These are phyloP conservation scores for Eulemur rufifrons DNA, from an alignment of 2,113 vertebrate species.

Conservation along the genomic window DNA sequence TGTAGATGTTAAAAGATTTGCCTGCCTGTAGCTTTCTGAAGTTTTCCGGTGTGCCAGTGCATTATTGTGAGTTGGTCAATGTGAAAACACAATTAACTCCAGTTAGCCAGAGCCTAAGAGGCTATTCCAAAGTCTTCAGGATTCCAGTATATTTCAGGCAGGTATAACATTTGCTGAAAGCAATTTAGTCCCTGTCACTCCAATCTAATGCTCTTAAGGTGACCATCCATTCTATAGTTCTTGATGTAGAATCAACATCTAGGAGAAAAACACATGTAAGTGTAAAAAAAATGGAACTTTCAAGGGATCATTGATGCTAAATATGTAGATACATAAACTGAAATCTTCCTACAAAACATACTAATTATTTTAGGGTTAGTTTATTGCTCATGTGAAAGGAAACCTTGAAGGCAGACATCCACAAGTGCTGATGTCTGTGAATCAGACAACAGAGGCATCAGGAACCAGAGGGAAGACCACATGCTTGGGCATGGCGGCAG, in stretches of 20 bases:
- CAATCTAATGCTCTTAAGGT: not conserved
- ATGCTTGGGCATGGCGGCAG: not conserved
- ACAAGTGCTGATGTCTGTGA: constrained; percentile 58
- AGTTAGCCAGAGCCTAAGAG: not conserved
- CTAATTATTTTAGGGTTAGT: constrained; percentile 66
- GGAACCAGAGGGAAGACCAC: not conserved
- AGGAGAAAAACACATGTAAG: not conserved
- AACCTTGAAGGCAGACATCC: constrained; percentile 67
- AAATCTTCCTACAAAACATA: constrained; percentile 7
- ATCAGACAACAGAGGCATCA: constrained; percentile 69
- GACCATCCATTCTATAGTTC: not conserved
- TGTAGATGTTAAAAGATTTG: constrained; percentile 14
- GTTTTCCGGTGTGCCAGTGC: not conserved
- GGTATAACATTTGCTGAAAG: constrained; percentile 26
- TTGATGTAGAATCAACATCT: not conserved
- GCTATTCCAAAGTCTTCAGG: not conserved
- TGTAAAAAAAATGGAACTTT: not conserved
- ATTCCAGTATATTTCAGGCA: not conserved
- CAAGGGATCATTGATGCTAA: not conserved
- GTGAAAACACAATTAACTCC: constrained; percentile 13
- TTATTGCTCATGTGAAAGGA: constrained; percentile 58
- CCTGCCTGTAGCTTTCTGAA: not conserved
- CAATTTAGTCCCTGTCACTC: not conserved
- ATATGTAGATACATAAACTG: not conserved
- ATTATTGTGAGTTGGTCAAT: not conserved